Conservation (phyloP, 1,140 invertebrate species). For the Lucilia sericata region DNA sequence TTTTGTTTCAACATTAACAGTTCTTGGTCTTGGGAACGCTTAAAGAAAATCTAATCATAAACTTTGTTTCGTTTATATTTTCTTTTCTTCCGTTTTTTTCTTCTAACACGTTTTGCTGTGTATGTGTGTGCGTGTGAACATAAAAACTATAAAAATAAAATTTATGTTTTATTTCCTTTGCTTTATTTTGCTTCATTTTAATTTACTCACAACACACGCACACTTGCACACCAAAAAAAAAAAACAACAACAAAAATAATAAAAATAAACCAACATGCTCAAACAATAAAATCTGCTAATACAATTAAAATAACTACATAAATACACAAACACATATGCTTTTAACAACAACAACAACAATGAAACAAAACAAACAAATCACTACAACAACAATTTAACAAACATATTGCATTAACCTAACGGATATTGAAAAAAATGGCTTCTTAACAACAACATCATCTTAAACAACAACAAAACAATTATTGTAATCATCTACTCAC, state of each 20-base stretch:
- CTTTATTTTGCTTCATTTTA: constrained; percentile 33
- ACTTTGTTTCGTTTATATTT: constrained; percentile 50
- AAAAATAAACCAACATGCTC: background rate
- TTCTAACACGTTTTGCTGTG: constrained; percentile 10
- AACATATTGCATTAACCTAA: background rate
- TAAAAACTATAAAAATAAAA: constrained; percentile 49
- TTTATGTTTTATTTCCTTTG: background rate
- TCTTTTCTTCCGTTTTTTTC: constrained; percentile 58
- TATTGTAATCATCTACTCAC: constrained; percentile 16
- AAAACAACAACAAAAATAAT: constrained; percentile 41
- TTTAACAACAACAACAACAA: background rate
- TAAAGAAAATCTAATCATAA: constrained; percentile 67
- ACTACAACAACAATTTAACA: constrained; percentile 9
- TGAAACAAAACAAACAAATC: background rate
- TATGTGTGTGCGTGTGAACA: constrained; percentile 39
- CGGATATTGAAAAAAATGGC: background rate
- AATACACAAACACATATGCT: background rate
- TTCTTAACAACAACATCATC: background rate
- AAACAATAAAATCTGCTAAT: background rate
- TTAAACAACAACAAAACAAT: background rate
- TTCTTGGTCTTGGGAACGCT: constrained; percentile 63
- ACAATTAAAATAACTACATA: too few species aligned
- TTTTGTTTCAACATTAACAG: background rate
- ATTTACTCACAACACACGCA: constrained; percentile 46
- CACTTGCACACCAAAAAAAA: constrained; percentile 43